These are phyloP conservation scores for Aleiodes sp. DNA, from an alignment of 1,140 invertebrate genomes.

Conservation along the genomic window DNA sequence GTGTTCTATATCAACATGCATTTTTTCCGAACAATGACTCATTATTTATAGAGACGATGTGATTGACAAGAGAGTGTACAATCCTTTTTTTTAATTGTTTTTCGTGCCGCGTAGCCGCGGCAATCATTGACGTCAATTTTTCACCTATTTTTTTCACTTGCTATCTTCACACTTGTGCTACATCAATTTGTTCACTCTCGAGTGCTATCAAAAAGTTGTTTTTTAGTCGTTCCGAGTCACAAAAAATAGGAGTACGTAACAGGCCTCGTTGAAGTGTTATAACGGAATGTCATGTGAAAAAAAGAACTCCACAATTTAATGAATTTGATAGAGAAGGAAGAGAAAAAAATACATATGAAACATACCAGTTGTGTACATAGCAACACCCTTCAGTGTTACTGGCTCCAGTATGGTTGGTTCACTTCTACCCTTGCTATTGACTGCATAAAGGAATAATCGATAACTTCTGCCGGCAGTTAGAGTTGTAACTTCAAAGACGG, in stretches of 20 bases:
- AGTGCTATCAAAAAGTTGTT: too few relatives aligned
- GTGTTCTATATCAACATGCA: constrained; percentile 24
- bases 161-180: neutral
- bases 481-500: constrained; percentile 78
- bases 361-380: constrained; percentile 68
- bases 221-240: constrained; percentile 1
- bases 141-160: constrained; percentile 32
- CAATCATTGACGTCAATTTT: constrained; percentile 37
- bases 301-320: neutral
- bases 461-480: constrained; percentile 82
- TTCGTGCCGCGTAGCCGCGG: constrained; percentile 15
- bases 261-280: neutral
- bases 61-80: constrained; percentile 37
- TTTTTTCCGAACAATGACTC: constrained; percentile 31
- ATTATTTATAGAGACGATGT: constrained; percentile 36
- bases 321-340: constrained; percentile 12
- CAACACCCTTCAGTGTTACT: constrained; percentile 80
- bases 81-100: constrained; percentile 23
- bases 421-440: constrained; percentile 85
- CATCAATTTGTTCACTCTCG: constrained; percentile 17
- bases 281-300: neutral
- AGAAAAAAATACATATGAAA: constrained; percentile 20
- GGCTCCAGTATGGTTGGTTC: constrained; percentile 82
- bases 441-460: constrained; percentile 79
- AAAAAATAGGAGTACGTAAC: neutral